Evolutionary conservation across 2,888 invertebrate genomes (phyloP).

Genomic region (Brachylomia viminalis): DNA sequence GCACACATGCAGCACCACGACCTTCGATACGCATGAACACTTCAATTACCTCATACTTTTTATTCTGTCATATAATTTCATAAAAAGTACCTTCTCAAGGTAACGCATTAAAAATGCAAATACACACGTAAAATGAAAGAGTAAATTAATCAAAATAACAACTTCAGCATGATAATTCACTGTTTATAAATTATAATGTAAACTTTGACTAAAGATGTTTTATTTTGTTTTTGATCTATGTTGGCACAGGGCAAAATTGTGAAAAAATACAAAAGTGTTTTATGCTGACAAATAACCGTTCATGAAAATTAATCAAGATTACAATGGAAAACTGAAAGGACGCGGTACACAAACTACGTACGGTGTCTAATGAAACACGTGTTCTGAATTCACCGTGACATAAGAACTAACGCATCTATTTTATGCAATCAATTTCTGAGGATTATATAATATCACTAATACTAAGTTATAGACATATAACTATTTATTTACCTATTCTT

Average conservation of each 20-base stretch:
- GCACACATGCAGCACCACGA: constrained; percentile 42
- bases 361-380: constrained; percentile 65
- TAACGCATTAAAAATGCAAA: constrained; percentile 54
- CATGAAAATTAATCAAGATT: constrained; percentile 51
- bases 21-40: constrained; percentile 60
- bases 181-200: constrained; percentile 51
- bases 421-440: constrained; percentile 60
- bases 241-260: constrained; percentile 17
- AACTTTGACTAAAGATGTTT: constrained; percentile 39
- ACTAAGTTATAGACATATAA: neutral
- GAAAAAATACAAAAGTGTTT: constrained; percentile 27
- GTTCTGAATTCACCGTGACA: constrained; percentile 61
- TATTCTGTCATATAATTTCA: constrained; percentile 58
- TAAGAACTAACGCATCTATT: constrained; percentile 65
- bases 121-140: constrained; percentile 47
- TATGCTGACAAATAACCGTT: constrained; percentile 48
- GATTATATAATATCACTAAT: constrained; percentile 42
- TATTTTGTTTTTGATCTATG: constrained; percentile 46
- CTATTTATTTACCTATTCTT: neutral
- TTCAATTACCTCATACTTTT: constrained; percentile 58
- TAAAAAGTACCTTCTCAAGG: constrained; percentile 54
- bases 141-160: constrained; percentile 55
- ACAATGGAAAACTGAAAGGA: constrained; percentile 36
- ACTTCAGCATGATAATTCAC: constrained; percentile 50
- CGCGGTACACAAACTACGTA: constrained; percentile 40